Evolutionary conservation across 2,113 vertebrate species (phyloP), one percentile per base, ranked within the genome.

Genomic region (Mirounga angustirostris): DNA sequence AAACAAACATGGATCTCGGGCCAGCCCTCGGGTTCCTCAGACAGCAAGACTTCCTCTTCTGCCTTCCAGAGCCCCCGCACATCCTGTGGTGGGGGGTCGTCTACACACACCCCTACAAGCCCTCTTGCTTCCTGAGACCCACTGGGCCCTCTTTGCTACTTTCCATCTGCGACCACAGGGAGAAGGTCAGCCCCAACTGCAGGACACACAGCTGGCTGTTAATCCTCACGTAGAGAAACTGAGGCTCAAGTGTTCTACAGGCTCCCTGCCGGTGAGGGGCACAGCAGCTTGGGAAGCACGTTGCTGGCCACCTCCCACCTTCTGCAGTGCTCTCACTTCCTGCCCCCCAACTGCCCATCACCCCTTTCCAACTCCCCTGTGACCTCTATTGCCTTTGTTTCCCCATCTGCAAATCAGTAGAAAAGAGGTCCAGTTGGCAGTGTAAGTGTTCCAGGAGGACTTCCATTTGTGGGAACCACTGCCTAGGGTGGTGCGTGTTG

Each of bases 281-380:
- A 78, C 46, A 89, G 73, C 30, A 28, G 71, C 59, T 43, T 16
- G 33, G 67, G 46, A 90, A 58, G 83, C 9, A 36, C 2, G 0
- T 6, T 13, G 65, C 12, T 73, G 36, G n/a, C 56, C 33, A 50
- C 56, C 6, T 33, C 36, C 36, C 8, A 40, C 15, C 74, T 69
- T 40, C 22, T 0, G 0, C 4, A 18, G 24, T 4, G 2, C 18
- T 40, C 59, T 54, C 11, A 16, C 28, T 65, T 28, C 7, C 74
- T 59, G 67, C 15, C 50, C 59, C 30, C 76, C 24, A 30, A 3
- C 11, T 24, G 12, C 11, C 52, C 24, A 12, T 8, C 43, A 13
- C 30, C 43, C 40, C 50, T 10, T 50, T 50, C 69, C 71, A n/a
- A 80, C 59, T 28, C 7, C 43, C 50, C 46, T 16, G 67, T 33